Evolutionary conservation across 2,113 vertebrate species (phyloP).

Genomic region (Andinoacara biseriatus): DNA sequence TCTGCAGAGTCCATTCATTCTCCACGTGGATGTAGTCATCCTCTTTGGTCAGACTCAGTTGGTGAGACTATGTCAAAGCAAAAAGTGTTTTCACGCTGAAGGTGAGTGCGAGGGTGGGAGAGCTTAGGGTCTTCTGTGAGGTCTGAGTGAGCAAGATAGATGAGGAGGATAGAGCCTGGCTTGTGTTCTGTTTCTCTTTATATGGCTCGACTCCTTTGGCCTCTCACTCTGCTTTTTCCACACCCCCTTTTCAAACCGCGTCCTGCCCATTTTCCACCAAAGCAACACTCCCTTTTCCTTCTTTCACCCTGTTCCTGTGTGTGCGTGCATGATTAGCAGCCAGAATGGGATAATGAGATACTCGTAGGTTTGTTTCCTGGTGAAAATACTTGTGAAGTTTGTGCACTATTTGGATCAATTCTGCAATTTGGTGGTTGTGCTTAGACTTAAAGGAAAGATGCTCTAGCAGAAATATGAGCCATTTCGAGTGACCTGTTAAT

Average conservation of each 20-base stretch:
- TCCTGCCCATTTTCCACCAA: slow-evolving; percentile 54
- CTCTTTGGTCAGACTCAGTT: slow-evolving; percentile 46
- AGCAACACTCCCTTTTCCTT: slow-evolving; percentile 45
- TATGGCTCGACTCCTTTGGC: slow-evolving; percentile 65
- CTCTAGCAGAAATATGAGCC: not conserved
- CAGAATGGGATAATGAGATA: slow-evolving; percentile 7
- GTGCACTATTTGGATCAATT: rapidly evolving
- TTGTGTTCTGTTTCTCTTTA: slow-evolving; percentile 78
- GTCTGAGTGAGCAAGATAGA: slow-evolving; percentile 71
- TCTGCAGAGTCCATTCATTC: slow-evolving; percentile 77
- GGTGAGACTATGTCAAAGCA: slow-evolving; percentile 34
- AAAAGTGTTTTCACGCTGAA: slow-evolving; percentile 44
- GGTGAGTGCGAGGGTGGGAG: slow-evolving; percentile 20
- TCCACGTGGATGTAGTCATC: slow-evolving; percentile 69
- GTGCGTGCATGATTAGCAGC: slow-evolving; percentile 15
- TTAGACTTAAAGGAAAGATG: not conserved
- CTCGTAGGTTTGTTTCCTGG: not conserved
- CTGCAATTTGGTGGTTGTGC: not conserved
- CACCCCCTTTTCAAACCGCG: slow-evolving; percentile 72
- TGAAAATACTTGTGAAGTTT: not conserved
- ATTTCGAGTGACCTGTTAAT: not conserved
- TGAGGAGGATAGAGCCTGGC: slow-evolving; percentile 75
- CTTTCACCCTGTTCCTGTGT: slow-evolving; percentile 23
- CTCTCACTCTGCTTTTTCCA: slow-evolving; percentile 56
- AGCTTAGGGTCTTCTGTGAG: slow-evolving; percentile 73